phyloP scores from a whole-genome alignment of 2,797 vertebrate species.

The Centropyge bicolor region DNA sequence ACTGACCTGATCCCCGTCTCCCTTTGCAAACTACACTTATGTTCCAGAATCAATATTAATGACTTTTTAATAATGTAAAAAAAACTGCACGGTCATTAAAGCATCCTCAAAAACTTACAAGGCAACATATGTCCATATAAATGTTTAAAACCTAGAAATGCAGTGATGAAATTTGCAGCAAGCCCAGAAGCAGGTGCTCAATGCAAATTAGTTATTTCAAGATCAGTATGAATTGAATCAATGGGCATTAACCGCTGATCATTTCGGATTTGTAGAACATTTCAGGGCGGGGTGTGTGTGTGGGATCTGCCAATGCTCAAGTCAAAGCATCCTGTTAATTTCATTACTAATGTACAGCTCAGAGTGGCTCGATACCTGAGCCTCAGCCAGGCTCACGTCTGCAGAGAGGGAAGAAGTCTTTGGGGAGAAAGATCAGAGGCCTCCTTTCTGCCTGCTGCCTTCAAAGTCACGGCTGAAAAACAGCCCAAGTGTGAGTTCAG shows the following conservation, averaged over 20 bases:
- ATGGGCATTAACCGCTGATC: constrained; percentile 45
- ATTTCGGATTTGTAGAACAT: constrained; percentile 41
- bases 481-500: constrained; percentile 77
- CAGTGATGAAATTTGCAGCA: constrained; percentile 52
- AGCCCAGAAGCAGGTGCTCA: constrained; percentile 38
- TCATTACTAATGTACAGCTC: constrained; percentile 63
- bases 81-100: constrained; percentile 42
- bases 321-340: constrained; percentile 67
- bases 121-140: constrained; percentile 55
- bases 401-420: constrained; percentile 68
- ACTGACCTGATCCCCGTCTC: constrained; percentile 26
- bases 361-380: constrained; percentile 72
- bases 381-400: constrained; percentile 60
- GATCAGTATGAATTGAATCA: constrained; percentile 50
- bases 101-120: constrained; percentile 47
- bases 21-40: constrained; percentile 56
- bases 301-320: constrained; percentile 26
- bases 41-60: constrained; percentile 68
- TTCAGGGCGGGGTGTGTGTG: constrained; percentile 5
- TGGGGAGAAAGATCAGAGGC: constrained; percentile 81
- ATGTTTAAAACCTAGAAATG: constrained; percentile 55
- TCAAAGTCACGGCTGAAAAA: constrained; percentile 83
- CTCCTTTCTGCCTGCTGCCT: constrained; percentile 79
- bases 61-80: constrained; percentile 62
- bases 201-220: constrained; percentile 58